Evolutionary conservation across 2,113 vertebrate species (phyloP), one percentile per base, ranked within the genome.

Genomic region (Scatophagus argus): DNA sequence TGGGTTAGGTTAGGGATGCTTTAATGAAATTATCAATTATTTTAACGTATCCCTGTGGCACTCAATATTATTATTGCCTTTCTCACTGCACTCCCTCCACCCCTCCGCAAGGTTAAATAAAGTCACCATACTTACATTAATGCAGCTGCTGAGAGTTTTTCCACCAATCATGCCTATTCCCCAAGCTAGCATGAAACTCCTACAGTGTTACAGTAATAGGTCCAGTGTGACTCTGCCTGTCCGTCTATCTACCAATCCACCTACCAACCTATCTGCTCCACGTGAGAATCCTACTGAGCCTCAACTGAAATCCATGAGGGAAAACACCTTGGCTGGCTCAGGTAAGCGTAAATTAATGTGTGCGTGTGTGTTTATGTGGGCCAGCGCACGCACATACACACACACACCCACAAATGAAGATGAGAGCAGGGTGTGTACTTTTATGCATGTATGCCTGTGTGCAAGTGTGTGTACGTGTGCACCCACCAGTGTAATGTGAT

Each of bases 401-500:
- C 56, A 21, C 69, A 49, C 49, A 1, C 8, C 12, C 13, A 47
- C 74, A 77, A 65, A 79, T 54, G 38, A 71, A 74, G 75, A 82
- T 55, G 31, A 84, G 81, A 85, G 77, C 56, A 47, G 9, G 21
- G 59, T 41, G 79, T 69, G 51, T 25, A 38, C 11, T 25, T 77
- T 67, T 56, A 58, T 63, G 61, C 71, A 62, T 27, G 34, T n/a
- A 27, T 85, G 70, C 13, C 19, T 74, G 62, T 31, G 17, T 56
- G 16, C 43, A 23, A 8, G 51, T 59, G 23, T 43, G 67, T 74
- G 56, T 21, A 23, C n/a, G 51, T 27, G 89, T 86, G 88, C 89
- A 91, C 77, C 82, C 84, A 89, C 86, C 87, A 90, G 87, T 88
- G 88, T 91, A 93, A 95, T 82, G 89, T 89, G 91, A 93, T 92